Conservation (phyloP, 2,113 vertebrate genomes). For the Heteronetta atricapilla region DNA sequence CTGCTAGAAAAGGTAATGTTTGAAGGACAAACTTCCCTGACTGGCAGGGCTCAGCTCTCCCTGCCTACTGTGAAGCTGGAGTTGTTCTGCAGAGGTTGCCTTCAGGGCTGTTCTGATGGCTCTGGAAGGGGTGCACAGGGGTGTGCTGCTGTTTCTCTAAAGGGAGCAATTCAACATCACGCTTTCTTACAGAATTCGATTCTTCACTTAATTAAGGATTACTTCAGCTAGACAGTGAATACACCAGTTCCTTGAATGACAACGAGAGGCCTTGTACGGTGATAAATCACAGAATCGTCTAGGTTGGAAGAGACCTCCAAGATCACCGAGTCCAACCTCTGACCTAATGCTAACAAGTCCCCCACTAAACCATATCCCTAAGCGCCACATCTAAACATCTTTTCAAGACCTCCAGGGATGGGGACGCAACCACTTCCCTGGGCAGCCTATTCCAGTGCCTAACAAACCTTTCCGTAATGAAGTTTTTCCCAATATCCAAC, state of each 20-base stretch:
- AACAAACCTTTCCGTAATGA: too few species aligned
- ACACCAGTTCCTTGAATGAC: background rate
- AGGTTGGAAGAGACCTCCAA: too few species aligned
- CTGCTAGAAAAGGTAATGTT: background rate
- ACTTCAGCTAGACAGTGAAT: background rate
- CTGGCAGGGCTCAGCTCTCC: background rate
- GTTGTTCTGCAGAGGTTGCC: background rate
- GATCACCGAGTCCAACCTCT: too few species aligned
- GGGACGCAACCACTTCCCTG: too few species aligned
- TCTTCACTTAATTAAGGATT: background rate
- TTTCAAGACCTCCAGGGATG: too few species aligned
- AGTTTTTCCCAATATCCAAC: too few species aligned
- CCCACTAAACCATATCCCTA: too few species aligned
- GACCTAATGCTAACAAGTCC: too few species aligned
- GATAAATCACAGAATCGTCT: too few species aligned
- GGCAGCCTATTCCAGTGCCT: too few species aligned
- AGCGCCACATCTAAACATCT: too few species aligned
- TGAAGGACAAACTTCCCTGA: background rate
- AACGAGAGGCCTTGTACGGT: background rate
- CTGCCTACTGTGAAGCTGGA: background rate
- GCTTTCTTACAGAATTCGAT: background rate
- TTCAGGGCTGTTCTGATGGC: background rate
- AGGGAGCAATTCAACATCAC: background rate
- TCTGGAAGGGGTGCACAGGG: background rate
- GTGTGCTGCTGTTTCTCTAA: background rate